Conservation (phyloP, 2,113 vertebrate genomes). For the Stercorarius parasiticus region DNA sequence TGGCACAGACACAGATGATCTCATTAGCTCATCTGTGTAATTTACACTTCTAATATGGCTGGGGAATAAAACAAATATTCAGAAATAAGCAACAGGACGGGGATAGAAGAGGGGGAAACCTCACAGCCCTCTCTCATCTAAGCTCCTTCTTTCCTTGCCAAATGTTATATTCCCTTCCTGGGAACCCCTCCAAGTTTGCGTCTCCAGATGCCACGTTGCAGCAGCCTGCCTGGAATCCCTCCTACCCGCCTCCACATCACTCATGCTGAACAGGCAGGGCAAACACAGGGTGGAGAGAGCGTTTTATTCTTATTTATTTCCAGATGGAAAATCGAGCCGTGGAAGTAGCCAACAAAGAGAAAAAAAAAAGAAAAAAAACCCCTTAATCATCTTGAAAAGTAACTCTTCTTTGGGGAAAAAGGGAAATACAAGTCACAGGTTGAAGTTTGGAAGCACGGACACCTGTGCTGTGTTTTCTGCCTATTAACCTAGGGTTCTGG, state of each 20-base stretch:
- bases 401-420: background rate
- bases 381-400: background rate
- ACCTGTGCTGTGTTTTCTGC: background rate
- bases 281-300: background rate
- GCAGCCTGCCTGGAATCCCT: constrained; percentile 53
- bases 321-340: background rate
- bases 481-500: background rate
- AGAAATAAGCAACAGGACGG: constrained; percentile 40
- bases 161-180: constrained; percentile 53
- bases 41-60: constrained; percentile 47
- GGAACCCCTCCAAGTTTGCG: constrained; percentile 54
- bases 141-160: constrained; percentile 47
- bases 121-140: constrained; percentile 36
- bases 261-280: constrained; percentile 27
- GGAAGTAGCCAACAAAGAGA: background rate
- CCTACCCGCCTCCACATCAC: constrained; percentile 32
- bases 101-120: constrained; percentile 42
- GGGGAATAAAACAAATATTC: constrained; percentile 56
- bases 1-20: constrained; percentile 29
- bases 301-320: background rate
- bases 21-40: constrained; percentile 62
- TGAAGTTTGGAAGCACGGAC: background rate
- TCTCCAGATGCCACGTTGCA: constrained; percentile 64
- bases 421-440: background rate
- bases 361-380: background rate